Base-by-base conservation (phyloP, 2,113 vertebrate species). In the Prolemur simus region DNA sequence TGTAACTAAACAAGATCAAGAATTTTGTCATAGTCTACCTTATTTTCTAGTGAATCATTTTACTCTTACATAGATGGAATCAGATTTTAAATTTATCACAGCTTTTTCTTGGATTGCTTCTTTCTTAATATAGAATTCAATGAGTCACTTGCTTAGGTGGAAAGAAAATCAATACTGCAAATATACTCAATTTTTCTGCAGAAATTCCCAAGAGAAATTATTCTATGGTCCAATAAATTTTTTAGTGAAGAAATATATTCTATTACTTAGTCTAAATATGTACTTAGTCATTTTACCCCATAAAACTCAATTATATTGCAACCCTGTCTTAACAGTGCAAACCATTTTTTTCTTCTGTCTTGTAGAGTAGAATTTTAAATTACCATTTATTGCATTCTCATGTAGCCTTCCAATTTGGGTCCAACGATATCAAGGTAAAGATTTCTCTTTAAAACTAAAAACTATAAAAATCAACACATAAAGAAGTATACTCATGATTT, bases 51-150 rank as follows among this genome's bases (percentile, higher is more conserved):
- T 96, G 91, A 98, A 87, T 74, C 74, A 94, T 90, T 74, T 89
- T 66, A 81, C 39, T 96, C 49, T 93, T 77, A 83, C 73, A 96
- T n/a, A 95, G 29, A 97, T 96, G 49, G n/a, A 97, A 71, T 95
- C 87, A 94, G 54, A 89, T 89, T 97, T 97, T 86, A 94, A 77
- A 97, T 97, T 97, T 97, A 97, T 97, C 95, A 89, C 8, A 27
- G 56, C 63, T 96, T 84, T 92, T 96, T 94, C 89, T 74, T 88
- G 29, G 45, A 92, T 97, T 96, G 81, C 74, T 97, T 97, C 58
- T 90, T 96, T 87, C 88, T 95, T 96, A 96, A 87, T 96, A 93
- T 83, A 96, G 88, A 96, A 98, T 96, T 92, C 71, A 94, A 21
- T 2, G 42, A 97, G 66, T 98, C 84, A 68, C 85, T 97, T 97